Conservation (phyloP, 2,797 vertebrate genomes). For the Heteromormyrus szaboi region DNA sequence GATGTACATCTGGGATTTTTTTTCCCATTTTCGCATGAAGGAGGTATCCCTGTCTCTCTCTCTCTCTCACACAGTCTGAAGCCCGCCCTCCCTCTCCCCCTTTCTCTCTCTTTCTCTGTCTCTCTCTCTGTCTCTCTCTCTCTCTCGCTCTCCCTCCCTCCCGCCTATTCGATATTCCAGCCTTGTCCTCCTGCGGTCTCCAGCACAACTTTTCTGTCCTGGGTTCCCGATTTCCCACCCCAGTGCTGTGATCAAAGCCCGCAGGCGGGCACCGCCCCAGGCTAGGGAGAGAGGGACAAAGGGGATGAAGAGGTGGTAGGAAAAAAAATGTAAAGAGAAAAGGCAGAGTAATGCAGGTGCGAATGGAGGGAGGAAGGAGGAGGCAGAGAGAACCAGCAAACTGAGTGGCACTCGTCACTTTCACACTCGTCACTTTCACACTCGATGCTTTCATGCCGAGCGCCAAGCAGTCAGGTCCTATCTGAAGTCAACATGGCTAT, state of each 20-base stretch:
- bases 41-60: conserved; percentile 7
- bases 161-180: conserved; percentile 76
- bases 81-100: conserved; percentile 43
- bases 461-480: background rate
- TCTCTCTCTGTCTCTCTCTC: conserved; percentile 51
- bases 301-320: conserved; percentile 55
- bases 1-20: background rate
- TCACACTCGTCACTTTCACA: background rate
- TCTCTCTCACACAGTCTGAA: background rate
- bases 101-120: conserved; percentile 29
- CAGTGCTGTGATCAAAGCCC: conserved; percentile 73
- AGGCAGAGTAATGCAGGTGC: conserved; percentile 42
- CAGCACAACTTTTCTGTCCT: conserved; percentile 74
- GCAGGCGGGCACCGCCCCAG: conserved; percentile 69
- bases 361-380: conserved; percentile 56
- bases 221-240: conserved; percentile 59
- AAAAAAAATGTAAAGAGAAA: conserved; percentile 20
- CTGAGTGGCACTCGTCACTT: background rate
- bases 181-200: conserved; percentile 77
- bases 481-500: background rate
- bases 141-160: conserved; percentile 37
- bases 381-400: conserved; percentile 19
- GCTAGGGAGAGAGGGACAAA: conserved; percentile 60
- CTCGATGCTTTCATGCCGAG: background rate
- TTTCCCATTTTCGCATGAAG: background rate